These are phyloP conservation scores for Lepidocyrtoides sp. DNA, from an alignment of 2,888 invertebrate species.

Conservation along the genomic window DNA sequence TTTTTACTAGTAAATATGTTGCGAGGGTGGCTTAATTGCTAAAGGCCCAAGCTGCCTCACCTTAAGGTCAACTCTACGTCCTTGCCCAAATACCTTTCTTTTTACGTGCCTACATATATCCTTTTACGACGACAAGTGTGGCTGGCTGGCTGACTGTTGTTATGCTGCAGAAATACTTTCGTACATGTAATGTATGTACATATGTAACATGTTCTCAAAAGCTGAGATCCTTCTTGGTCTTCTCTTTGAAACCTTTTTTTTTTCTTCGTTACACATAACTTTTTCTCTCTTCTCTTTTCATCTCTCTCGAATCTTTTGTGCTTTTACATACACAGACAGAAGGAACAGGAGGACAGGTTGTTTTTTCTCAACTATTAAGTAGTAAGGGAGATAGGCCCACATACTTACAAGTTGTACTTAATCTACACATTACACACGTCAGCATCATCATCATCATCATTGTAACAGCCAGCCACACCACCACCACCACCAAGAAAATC, in stretches of 20 bases:
- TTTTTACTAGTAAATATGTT: slow-evolving; percentile 83
- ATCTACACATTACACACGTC: slow-evolving; percentile 71
- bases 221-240: slow-evolving; percentile 45
- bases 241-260: slow-evolving; percentile 51
- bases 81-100: slow-evolving; percentile 85
- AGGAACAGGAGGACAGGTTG: slow-evolving; percentile 60
- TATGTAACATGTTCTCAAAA: slow-evolving; percentile 39
- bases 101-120: slow-evolving; percentile 74
- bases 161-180: not conserved
- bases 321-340: slow-evolving; percentile 35
- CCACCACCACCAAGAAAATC: slow-evolving; percentile 9
- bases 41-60: slow-evolving; percentile 85
- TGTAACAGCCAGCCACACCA: slow-evolving; percentile 37
- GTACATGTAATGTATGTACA: slow-evolving; percentile 39
- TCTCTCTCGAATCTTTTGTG: not conserved
- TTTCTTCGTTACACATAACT: slow-evolving; percentile 72
- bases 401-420: slow-evolving; percentile 72
- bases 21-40: slow-evolving; percentile 85
- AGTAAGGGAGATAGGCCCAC: slow-evolving; percentile 67
- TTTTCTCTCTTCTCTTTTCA: slow-evolving; percentile 48
- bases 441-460: slow-evolving; percentile 31
- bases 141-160: not conserved
- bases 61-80: slow-evolving; percentile 85
- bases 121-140: slow-evolving; percentile 69
- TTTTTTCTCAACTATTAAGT: slow-evolving; percentile 43